phyloP scores from a whole-genome alignment of 2,888 invertebrate genomes.

The Autographa pulchrina region DNA sequence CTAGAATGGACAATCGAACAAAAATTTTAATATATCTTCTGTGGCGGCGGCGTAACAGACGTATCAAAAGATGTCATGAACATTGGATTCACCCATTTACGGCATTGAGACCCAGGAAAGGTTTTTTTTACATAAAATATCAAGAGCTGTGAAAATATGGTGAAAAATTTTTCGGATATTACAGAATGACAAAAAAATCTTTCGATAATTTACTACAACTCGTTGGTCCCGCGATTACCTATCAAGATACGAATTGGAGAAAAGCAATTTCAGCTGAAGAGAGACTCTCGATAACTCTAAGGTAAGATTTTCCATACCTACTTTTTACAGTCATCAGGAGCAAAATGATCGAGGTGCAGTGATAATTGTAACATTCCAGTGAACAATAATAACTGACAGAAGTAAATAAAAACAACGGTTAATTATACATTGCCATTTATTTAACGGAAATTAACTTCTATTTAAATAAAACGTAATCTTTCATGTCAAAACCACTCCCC shows the following conservation, averaged over 20 bases:
- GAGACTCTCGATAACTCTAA: constrained; percentile 18
- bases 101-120: neutral
- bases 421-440: neutral
- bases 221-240: constrained; percentile 4
- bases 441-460: neutral
- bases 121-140: constrained; percentile 1
- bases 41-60: no score
- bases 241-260: constrained; percentile 17
- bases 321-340: constrained; percentile 1
- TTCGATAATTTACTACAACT: constrained; percentile 11
- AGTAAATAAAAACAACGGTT: constrained; percentile 2
- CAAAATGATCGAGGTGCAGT: no score
- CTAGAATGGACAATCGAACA: constrained; percentile 9
- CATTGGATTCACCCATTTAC: neutral
- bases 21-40: constrained; percentile 16
- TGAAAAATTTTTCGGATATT: constrained; percentile 16
- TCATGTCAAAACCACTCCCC: neutral
- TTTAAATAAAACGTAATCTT: neutral
- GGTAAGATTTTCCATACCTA: constrained; percentile 12
- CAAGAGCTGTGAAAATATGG: no score
- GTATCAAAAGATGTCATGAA: constrained; percentile 9
- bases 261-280: constrained; percentile 26
- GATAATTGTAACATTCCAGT: neutral
- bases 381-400: constrained; percentile 3
- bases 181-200: constrained; percentile 7